Evolutionary conservation across 2,113 vertebrate genomes (phyloP), one percentile per base, ranked within the genome.

Genomic region (Elachura formosa): DNA sequence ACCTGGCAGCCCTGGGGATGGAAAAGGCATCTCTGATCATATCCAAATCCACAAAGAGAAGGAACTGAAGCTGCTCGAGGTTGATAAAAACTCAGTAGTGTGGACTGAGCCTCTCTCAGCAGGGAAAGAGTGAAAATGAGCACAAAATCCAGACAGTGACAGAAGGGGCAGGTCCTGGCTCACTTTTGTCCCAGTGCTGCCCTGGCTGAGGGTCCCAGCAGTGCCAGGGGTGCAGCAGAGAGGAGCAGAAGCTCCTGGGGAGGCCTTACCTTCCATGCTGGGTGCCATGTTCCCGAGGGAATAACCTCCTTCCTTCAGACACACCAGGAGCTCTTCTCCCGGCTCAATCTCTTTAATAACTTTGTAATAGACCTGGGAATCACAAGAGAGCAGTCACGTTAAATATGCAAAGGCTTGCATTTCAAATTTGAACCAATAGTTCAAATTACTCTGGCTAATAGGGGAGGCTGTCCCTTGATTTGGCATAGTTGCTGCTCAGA

Each of bases 241-340:
- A 71, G 84, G 36, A 29, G 81, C 56, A 46, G 21, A 28, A 52
- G 26, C 82, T 93, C 45, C 82, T 49, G 3, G 15, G 24, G 34
- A 61, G 22, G 96, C 97, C 99, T 99, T 98, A 99, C 99, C 99
- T 98, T 99, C 99, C 91, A 99, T 97, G 96, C 98, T 98, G 87
- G 99, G 98, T 36, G 99, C 98, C 98, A 99, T 98, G 64, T 98
- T 98, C 96, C 98, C 98, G 61, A 99, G 98, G 11, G 99, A 97
- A 97, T 98, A 99, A 93, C 98, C 97, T 36, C 98, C 98, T 97
- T 99, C 99, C 98, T 99, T 99, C 98, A 98, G 98, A 77, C 98
- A 99, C 96, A 99, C 98, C 97, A 99, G 97, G 81, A 99, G 98
- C 98, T 99, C 99, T 97, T 99, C 99, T 86, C 99, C 99, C 3